A percentile compares a stretch with the other conserved stretches of the same genome.
Conservation (phyloP, 1,140 invertebrate genomes). For the Micrasema longulum region DNA sequence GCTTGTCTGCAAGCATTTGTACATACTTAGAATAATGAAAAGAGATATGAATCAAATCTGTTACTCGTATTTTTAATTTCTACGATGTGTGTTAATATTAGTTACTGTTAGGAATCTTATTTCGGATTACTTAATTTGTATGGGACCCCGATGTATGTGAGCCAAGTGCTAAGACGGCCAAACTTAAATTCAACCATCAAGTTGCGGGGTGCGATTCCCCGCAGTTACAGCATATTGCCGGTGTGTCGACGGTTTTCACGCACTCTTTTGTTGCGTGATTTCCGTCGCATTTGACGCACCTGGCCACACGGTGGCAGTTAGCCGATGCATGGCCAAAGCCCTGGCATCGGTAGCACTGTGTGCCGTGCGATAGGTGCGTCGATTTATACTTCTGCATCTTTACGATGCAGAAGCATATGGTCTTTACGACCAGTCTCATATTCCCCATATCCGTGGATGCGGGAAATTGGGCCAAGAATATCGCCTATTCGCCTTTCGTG, state of each 20-base stretch:
- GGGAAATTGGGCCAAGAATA: not conserved
- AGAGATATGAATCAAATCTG: too few species aligned
- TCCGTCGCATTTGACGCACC: not conserved
- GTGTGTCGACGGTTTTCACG: not conserved
- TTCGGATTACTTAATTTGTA: too few species aligned
- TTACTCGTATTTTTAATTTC: too few species aligned
- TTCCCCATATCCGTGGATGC: not conserved
- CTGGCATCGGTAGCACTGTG: not conserved
- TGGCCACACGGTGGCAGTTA: not conserved
- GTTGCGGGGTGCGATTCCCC: not conserved
- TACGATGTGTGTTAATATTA: too few species aligned
- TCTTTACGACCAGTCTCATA: not conserved
- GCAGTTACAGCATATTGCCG: not conserved
- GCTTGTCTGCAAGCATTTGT: too few species aligned
- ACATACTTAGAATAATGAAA: too few species aligned
- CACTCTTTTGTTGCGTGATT: not conserved
- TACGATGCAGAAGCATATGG: not conserved
- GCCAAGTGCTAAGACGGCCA: too few species aligned
- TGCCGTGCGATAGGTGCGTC: not conserved
- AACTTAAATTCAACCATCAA: too few species aligned
- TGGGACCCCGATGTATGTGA: too few species aligned
- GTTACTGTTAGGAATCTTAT: too few species aligned
- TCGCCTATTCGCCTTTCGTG: not conserved
- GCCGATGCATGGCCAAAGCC: not conserved
- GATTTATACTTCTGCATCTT: not conserved